phyloP scores from a whole-genome alignment of 1,140 invertebrate genomes.

The Drosophila athabasca region DNA sequence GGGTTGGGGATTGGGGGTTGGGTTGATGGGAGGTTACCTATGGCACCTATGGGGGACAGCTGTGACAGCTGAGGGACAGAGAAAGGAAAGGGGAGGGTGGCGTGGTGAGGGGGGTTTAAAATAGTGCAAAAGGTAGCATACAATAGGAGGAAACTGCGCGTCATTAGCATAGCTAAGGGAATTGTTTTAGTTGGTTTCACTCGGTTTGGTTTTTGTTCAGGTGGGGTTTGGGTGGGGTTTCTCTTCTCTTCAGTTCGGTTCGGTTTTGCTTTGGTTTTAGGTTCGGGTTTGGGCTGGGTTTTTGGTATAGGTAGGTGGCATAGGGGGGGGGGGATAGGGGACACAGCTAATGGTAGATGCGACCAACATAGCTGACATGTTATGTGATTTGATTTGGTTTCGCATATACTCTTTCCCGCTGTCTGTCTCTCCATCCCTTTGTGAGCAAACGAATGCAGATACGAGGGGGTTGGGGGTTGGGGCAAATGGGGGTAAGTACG shows the following conservation, averaged over 20 bases:
- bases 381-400: slow-evolving; percentile 78
- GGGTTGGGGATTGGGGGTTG: not conserved
- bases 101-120: slow-evolving; percentile 7
- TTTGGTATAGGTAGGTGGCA: not conserved
- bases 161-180: slow-evolving; percentile 67
- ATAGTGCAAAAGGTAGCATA: slow-evolving; percentile 45
- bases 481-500: slow-evolving; percentile 56
- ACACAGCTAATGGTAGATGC: slow-evolving; percentile 11
- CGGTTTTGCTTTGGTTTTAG: not conserved
- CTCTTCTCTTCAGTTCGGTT: not conserved
- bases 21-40: not conserved
- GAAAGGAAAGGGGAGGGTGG: slow-evolving; percentile 2
- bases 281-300: not conserved
- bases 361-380: slow-evolving; percentile 55
- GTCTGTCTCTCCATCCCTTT: not conserved
- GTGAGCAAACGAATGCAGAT: not conserved
- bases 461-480: too few species aligned
- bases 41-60: slow-evolving; percentile 10
- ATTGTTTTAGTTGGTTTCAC: slow-evolving; percentile 51
- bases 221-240: slow-evolving; percentile 18
- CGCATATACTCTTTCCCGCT: slow-evolving; percentile 24
- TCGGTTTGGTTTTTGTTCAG: slow-evolving; percentile 26
- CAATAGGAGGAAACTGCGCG: slow-evolving; percentile 62
- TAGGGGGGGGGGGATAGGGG: not conserved
- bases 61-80: slow-evolving; percentile 23